Conservation (phyloP, 2,113 vertebrate genomes). For the Cromileptes altivelis region DNA sequence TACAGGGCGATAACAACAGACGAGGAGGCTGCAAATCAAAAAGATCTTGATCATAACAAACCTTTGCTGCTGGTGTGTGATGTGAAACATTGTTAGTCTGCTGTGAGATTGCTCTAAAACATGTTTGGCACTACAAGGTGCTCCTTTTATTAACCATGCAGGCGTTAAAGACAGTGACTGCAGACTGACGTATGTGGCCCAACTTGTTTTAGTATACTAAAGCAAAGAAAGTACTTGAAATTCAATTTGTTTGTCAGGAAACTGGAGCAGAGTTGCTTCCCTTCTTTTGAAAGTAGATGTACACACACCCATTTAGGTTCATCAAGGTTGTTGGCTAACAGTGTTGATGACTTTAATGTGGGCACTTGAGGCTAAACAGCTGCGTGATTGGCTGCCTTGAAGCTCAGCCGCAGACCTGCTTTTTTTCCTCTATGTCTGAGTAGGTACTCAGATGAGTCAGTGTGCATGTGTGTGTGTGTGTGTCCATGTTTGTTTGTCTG, state of each 20-base stretch:
- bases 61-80: conserved; percentile 4
- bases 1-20: conserved; percentile 17
- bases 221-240: conserved; percentile 27
- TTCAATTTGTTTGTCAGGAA: conserved; percentile 23
- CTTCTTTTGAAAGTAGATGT: conserved; percentile 23
- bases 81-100: conserved; percentile 20
- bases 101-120: conserved; percentile 20
- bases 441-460: conserved; percentile 31
- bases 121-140: not conserved
- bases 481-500: not conserved
- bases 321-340: conserved; percentile 37
- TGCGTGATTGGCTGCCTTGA: conserved; percentile 16
- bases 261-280: conserved; percentile 5
- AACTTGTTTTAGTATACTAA: conserved; percentile 17
- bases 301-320: conserved; percentile 29
- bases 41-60: conserved; percentile 34
- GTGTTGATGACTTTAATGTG: conserved; percentile 25
- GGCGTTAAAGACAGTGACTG: not conserved
- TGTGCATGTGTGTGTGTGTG: not conserved
- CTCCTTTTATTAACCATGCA: conserved; percentile 5
- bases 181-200: conserved; percentile 2
- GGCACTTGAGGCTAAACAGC: conserved; percentile 28
- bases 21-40: conserved; percentile 43
- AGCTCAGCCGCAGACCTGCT: conserved; percentile 31
- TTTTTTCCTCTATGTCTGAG: conserved; percentile 15